Base-by-base conservation (phyloP, 2,113 vertebrate genomes). In the Aleadryas rufinucha region DNA sequence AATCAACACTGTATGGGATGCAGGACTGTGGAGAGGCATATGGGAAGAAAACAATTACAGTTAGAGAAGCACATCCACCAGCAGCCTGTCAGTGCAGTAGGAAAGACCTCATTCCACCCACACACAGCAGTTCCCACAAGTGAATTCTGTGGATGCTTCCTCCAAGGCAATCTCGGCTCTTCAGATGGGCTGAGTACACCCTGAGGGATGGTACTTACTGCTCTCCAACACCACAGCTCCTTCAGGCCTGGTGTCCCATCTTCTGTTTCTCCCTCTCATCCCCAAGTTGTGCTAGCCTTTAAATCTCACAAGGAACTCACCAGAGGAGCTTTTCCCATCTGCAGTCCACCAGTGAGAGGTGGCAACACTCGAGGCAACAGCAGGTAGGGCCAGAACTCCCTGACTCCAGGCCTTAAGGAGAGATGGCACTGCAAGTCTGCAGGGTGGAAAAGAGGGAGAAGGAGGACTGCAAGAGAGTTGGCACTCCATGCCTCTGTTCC, bases 331-430 rank as follows among this genome's bases (percentile, higher is more conserved):
- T 41, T 37, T 44, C 22, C 60, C 42, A 87, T 11, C 17, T 82
- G 74, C 22, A n/a, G 42, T 11, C 5, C 59, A 15, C 41, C 8
- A 23, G 0, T 1, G 42, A 79, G 11, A 4, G n/a, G 10, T 78
- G 21, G 30, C n/a, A 94, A 30, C 61, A 27, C 22, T 8, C 18
- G 5, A 84, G 37, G 7, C 21, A 53, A 31, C 14, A 57, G 27
- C 26, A 65, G 42, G 61, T 45, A 85, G n/a, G 24, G 22, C 14
- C 45, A 75, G 44, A 75, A 52, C 4, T 7, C 15, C 20, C 14
- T 16, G 47, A 21, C 18, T 53, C 30, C 28, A 44, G 18, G 13
- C 21, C 47, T 37, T 28, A 9, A 47, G 65, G 41, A 70, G 41
- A 82, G 37, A 16, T 0, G 3, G 45, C 56, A 56, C 13, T 28